These are phyloP conservation scores for Acanthosepion esculentum DNA, from an alignment of 2,888 invertebrate species.

Conservation along the genomic window DNA sequence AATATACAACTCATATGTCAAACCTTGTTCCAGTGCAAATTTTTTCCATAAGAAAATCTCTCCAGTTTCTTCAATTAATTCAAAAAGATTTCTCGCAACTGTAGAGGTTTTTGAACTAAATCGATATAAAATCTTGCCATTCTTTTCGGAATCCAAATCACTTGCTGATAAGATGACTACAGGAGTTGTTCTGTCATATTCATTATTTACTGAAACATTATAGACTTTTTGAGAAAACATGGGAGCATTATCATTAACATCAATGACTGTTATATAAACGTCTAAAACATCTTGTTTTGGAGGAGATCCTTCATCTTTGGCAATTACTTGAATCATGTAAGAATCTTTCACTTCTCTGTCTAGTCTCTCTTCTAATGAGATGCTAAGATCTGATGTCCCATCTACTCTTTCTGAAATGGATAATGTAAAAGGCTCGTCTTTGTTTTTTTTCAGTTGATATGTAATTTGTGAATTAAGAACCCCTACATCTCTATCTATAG, in stretches of 20 bases:
- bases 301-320: constrained; percentile 67
- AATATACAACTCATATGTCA: constrained; percentile 84
- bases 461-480: constrained; percentile 18
- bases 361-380: constrained; percentile 59
- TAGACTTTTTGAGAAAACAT: constrained; percentile 60
- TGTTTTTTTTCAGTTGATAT: not conserved
- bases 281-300: constrained; percentile 62
- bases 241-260: constrained; percentile 68
- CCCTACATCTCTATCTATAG: not conserved
- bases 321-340: constrained; percentile 63
- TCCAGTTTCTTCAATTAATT: constrained; percentile 90
- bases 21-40: constrained; percentile 87
- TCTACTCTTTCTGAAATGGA: constrained; percentile 12
- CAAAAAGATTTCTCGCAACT: constrained; percentile 61
- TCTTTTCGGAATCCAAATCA: constrained; percentile 88
- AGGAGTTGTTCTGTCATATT: constrained; percentile 57
- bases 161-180: constrained; percentile 81
- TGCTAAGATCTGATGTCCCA: constrained; percentile 49
- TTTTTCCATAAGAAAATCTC: constrained; percentile 85
- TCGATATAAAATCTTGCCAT: constrained; percentile 78
- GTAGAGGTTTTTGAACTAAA: constrained; percentile 63
- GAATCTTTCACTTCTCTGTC: constrained; percentile 62
- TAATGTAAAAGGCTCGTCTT: constrained; percentile 8
- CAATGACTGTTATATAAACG: constrained; percentile 63
- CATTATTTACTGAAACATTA: constrained; percentile 62